Conservation (phyloP, 2,113 vertebrate genomes). For the Micronycteris hirsuta region DNA sequence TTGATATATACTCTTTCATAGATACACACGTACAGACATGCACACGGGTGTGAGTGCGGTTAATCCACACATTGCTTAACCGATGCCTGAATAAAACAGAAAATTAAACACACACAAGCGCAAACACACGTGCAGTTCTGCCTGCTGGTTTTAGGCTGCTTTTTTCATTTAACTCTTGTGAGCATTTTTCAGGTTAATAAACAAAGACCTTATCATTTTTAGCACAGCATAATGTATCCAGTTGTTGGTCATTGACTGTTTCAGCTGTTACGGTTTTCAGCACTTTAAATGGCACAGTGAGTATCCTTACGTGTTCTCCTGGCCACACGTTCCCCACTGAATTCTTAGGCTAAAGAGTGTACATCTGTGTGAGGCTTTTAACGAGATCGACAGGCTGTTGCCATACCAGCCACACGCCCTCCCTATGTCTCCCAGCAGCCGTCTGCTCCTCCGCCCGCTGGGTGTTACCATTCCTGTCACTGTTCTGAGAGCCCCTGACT, state of each 20-base stretch:
- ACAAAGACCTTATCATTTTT: background rate
- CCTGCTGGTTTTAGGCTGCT: background rate
- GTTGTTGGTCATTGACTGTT: background rate
- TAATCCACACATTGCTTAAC: background rate
- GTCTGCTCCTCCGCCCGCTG: accelerated
- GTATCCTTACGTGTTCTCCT: background rate
- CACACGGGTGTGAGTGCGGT: accelerated
- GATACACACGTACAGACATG: accelerated
- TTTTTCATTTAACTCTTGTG: background rate
- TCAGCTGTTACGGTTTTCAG: background rate
- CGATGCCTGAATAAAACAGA: background rate
- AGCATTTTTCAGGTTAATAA: background rate
- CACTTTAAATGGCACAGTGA: background rate
- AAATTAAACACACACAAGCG: no score
- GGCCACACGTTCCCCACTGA: background rate
- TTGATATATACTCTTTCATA: background rate
- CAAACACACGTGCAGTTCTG: background rate
- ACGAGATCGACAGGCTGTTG: no score
- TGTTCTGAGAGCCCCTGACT: accelerated
- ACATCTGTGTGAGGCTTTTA: background rate
- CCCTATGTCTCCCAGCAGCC: background rate
- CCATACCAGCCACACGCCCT: background rate
- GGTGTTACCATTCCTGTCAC: background rate
- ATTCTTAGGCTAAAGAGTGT: background rate
- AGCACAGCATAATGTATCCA: background rate